These are phyloP conservation scores for Sakesphorus luctuosus DNA, from an alignment of 2,113 vertebrate species.

Conservation along the genomic window DNA sequence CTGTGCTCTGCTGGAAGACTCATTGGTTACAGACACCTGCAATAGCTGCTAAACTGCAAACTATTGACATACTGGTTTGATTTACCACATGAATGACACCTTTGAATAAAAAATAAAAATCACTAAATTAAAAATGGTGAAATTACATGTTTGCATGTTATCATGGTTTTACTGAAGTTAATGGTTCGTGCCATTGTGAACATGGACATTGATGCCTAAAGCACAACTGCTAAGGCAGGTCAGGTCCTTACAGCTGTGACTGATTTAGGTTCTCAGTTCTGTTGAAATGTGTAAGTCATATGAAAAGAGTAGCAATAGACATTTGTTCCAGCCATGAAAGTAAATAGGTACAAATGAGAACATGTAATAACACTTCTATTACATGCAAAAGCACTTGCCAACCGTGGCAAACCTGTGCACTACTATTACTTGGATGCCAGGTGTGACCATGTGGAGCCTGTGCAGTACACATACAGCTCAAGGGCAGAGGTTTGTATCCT, in stretches of 20 bases:
- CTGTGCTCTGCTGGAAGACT: neutral
- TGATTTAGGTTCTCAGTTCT: neutral
- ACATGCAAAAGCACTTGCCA: neutral
- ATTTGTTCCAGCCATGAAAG: neutral
- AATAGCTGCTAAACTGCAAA: neutral
- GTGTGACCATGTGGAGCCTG: neutral
- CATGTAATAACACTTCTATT: neutral
- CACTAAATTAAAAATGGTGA: accelerated
- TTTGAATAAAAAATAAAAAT: neutral
- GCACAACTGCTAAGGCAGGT: neutral
- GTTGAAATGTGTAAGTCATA: neutral
- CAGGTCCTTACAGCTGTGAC: neutral
- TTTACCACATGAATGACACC: neutral
- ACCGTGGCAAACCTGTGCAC: neutral
- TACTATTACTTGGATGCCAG: neutral
- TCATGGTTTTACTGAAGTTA: neutral
- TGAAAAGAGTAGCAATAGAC: neutral
- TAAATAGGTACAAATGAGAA: neutral
- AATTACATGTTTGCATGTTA: neutral
- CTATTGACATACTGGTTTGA: neutral
- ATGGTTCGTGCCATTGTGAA: neutral
- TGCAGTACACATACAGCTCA: neutral
- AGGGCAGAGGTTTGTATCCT: neutral
- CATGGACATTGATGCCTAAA: neutral
- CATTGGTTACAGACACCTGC: neutral